phyloP scores from a whole-genome alignment of 2,797 vertebrate genomes.

The Mus spretus region DNA sequence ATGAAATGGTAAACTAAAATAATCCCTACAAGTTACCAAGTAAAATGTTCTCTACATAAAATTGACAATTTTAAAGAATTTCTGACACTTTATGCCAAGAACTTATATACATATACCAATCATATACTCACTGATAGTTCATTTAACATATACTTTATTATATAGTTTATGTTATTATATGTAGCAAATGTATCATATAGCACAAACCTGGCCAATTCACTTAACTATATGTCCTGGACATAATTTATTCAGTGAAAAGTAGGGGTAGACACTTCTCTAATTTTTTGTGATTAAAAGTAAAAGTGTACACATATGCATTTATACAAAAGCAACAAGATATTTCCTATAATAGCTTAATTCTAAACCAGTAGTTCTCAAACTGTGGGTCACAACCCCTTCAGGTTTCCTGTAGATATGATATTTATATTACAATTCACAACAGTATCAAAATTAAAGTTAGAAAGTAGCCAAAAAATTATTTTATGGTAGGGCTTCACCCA shows the following conservation, averaged over 20 bases:
- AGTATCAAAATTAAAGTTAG: neutral
- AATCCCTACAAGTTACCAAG: slow-evolving; percentile 26
- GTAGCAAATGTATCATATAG: neutral
- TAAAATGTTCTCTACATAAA: neutral
- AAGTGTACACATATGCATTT: neutral
- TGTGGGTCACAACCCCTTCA: neutral
- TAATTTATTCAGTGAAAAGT: neutral
- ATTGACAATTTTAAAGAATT: slow-evolving; percentile 20
- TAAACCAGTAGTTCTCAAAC: neutral
- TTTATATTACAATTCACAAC: neutral
- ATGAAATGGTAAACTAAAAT: slow-evolving; percentile 16
- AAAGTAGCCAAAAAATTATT: too few species aligned
- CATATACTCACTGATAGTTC: neutral
- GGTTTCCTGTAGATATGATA: too few species aligned
- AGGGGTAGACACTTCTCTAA: neutral
- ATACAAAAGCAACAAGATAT: slow-evolving; percentile 33
- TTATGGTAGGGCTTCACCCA: neutral
- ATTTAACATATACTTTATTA: neutral
- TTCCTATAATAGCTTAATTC: neutral
- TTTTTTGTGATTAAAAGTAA: slow-evolving; percentile 38
- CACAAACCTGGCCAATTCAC: slow-evolving; percentile 18
- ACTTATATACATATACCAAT: neutral
- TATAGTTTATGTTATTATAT: neutral
- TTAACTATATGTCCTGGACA: slow-evolving; percentile 23
- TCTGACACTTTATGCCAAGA: neutral